These are phyloP conservation scores for Globodera ellingtonae DNA, from an alignment of 1,140 invertebrate species.

Conservation along the genomic window DNA sequence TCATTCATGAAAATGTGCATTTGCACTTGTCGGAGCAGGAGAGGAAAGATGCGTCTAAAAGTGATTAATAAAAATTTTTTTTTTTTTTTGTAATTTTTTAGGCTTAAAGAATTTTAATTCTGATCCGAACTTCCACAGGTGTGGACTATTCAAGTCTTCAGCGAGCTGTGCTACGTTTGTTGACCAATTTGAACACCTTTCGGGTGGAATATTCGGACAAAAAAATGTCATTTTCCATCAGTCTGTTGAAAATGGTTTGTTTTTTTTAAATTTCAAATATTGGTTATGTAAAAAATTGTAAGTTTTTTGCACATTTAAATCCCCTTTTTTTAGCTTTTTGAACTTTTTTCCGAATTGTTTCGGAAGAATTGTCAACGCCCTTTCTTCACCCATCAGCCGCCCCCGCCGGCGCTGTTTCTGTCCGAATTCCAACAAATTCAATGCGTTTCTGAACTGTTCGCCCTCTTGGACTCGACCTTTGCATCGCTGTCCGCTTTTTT, in stretches of 20 bases:
- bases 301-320: not conserved
- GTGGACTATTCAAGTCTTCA: conserved; percentile 13
- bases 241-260: conserved; percentile 1
- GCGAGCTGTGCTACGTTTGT: conserved; percentile 3
- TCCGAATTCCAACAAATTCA: conserved; percentile 18
- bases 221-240: conserved; percentile 1
- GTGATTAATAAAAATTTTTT: not conserved
- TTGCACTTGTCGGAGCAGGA: conserved; percentile 19
- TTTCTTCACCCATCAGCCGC: conserved; percentile 5
- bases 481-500: not conserved
- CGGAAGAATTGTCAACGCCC: conserved; percentile 15
- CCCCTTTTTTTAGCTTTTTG: conserved; percentile 10
- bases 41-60: conserved; percentile 18
- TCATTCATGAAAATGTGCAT: conserved; percentile 29
- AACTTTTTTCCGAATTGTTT: conserved; percentile 16
- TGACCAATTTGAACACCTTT: conserved; percentile 12
- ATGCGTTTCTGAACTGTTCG: conserved; percentile 12
- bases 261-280: not conserved
- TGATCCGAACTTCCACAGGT: not conserved
- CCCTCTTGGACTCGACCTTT: conserved; percentile 10
- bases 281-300: no score
- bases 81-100: not conserved
- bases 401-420: not conserved
- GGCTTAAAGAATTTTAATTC: not conserved
- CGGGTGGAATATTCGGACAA: not conserved